Evolutionary conservation across 2,888 invertebrate genomes (phyloP), one percentile per base, ranked within the genome.

Genomic region (Plebejus argus): DNA sequence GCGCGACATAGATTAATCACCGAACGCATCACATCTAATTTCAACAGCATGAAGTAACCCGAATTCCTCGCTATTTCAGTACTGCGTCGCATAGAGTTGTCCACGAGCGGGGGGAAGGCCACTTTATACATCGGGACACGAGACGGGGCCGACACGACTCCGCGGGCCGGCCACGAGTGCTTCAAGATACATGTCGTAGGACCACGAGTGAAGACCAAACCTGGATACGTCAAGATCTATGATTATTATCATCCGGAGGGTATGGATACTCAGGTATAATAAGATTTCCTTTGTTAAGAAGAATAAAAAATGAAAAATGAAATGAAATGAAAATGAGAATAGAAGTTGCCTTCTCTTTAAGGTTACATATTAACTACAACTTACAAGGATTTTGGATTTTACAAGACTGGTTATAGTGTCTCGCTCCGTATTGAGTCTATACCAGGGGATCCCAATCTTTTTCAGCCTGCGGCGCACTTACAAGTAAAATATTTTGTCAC

Each of bases 181-280:
- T 86, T 84, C 83, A 61, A 79, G 12, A 79, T 92, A 1, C 91
- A 89, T 83, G 87, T 89, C 0, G 89, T 90, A 0, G 93, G 93
- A 0, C 90, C 92, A 2, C 83, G 84, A 28, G 83, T 85, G 0
- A 81, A 78, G 70, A 92, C 92, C 1, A 83, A 92, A 33, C 94
- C 96, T 0, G 95, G 95, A 0, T 91, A 94, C 79, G 94, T 95
- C 2, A 94, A 93, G 78, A 85, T 96, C 0, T 93, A 95, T 76
- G 96, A 96, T 87, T 96, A 96, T 83, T 96, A 96, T 83, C 94
- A 94, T 72, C 96, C 96, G 0, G 76, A 81, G 12, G 85, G 94
- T 35, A 92, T 91, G 33, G 90, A 95, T 76, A 93, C 94, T 0
- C 94, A 94, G 88, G 96, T 96, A 86, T 15, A 2, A 12, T 15